Evolutionary conservation across 2,113 vertebrate genomes (phyloP), one percentile per base, ranked within the genome.

Genomic region (Regulus satrapa): DNA sequence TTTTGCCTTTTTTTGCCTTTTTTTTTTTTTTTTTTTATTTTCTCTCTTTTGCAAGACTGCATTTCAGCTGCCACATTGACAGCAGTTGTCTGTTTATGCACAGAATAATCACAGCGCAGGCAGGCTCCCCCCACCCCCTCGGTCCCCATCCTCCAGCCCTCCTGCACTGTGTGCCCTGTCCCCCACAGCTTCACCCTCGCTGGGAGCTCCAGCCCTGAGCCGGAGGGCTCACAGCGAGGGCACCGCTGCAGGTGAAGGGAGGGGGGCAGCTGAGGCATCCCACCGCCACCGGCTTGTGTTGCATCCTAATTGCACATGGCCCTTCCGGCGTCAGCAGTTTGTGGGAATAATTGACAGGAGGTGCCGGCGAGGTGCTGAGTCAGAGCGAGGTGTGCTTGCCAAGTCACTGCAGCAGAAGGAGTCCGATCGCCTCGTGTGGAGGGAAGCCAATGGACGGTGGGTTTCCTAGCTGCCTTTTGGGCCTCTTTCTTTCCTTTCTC

Each of bases 341-440:
- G 92, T 76, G 89, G 92, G 83, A 91, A 95, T 96, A 95, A 96
- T 94, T 97, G 97, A 94, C 97, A 97, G 96, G 95, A 96, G 93
- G 92, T 96, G 92, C 95, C 31, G 48, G 94, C 28, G 83, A 96
- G 96, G 92, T 97, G 97, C 97, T 97, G 97, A 97, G 93, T 97
- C 97, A 97, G 97, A 89, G 94, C 1, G 81, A 96, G 93, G 94
- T 93, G 94, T 11, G 92, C 95, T 95, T 97, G 97, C 97, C 97
- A 97, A 97, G 96, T 84, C 94, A 97, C 96, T 97, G 97, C 97
- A 97, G 97, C 97, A 97, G 96, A 97, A 95, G 94, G 92, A 97
- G 75, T 92, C 93, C 12, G 85, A 89, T 92, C 32, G 89, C 95
- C 93, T 90, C 3, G 23, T 3, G 24, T 88, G 92, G 94, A 96